Base-by-base conservation (phyloP, 2,113 vertebrate species). In the Canis aureus region DNA sequence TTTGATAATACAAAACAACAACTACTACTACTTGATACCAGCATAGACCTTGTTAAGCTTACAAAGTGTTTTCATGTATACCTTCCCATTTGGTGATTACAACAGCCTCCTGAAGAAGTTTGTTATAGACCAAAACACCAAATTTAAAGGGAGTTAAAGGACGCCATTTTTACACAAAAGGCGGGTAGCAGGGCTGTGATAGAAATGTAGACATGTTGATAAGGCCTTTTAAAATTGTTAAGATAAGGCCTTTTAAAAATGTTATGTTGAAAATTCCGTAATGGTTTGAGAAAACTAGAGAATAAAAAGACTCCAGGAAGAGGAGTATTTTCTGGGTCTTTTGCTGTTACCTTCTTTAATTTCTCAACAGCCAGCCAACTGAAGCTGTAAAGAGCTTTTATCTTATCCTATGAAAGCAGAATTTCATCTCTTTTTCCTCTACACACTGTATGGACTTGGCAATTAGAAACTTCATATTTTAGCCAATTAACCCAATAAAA, bases 401-500 rank as follows among this genome's bases (percentile, higher is more conserved):
- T 87, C 11, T 86, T 92, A 49, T 88, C 94, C 73, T 89, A 86
- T 38, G 69, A 96, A 92, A 98, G 82, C 83, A 94, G 12, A 11
- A 88, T 86, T 96, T 97, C 64, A 12, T 81, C 79, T 88, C 84
- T 96, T 96, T 97, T 57, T 11, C 27, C 12, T 19, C 13, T 95
- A 90, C 53, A 64, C 60, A 43, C 1, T 35, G 32, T 49, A 80
- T 80, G 51, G 0, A 51, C 81, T 94, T 87, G 32, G 51, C 64
- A 97, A 98, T 97, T 92, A 95, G 23, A 91, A 89, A 92, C 94
- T 25, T 78, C 94, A 97, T 92, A 97, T 62, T 97, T 96, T 88
- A 95, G 69, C n/a, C 96, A 95, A 62, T 97, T 97, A 97, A 90
- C 80, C 82, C 86, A 95, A 90, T 95, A 94, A 80, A 96, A 98